Evolutionary conservation across 2,797 vertebrate species (phyloP).

Genomic region (Garrulus glandarius): DNA sequence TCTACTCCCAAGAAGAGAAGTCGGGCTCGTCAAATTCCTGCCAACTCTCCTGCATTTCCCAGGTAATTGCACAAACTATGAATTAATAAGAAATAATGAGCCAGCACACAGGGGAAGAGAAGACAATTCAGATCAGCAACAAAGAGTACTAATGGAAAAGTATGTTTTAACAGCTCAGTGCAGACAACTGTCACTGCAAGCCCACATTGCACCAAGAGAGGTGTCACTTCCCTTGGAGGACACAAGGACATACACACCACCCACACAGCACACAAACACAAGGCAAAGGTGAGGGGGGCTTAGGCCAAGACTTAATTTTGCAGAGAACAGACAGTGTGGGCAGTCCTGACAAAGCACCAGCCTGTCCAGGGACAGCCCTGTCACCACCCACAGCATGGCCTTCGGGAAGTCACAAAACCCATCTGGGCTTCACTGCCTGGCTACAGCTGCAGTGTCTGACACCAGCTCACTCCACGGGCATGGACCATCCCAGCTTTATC

Average conservation of each 20-base stretch:
- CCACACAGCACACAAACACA: not conserved
- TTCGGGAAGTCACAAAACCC: not conserved
- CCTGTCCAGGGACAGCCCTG: not conserved
- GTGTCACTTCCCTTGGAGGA: not conserved
- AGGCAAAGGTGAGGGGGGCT: not conserved
- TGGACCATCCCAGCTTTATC: not conserved
- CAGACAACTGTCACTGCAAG: not conserved
- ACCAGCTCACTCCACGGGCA: not conserved
- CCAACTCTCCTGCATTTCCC: not conserved
- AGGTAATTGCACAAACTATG: constrained; percentile 26
- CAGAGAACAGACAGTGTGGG: not conserved
- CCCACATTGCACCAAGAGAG: not conserved
- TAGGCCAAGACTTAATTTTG: not conserved
- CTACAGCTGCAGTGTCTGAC: not conserved
- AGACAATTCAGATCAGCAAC: not conserved
- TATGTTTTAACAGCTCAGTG: not conserved
- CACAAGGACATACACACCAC: not conserved
- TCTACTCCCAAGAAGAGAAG: not conserved
- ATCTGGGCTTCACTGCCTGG: not conserved
- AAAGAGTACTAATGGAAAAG: constrained; percentile 5
- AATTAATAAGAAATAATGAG: constrained; percentile 51
- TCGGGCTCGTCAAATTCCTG: not conserved
- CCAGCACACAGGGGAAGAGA: constrained; percentile 12
- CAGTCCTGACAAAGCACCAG: not conserved
- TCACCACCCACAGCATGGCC: not conserved